A percentile compares a stretch with the other conserved stretches of the same genome.
Evolutionary conservation across 2,888 invertebrate species (phyloP).

Genomic region (Drosophila austrosaltans): DNA sequence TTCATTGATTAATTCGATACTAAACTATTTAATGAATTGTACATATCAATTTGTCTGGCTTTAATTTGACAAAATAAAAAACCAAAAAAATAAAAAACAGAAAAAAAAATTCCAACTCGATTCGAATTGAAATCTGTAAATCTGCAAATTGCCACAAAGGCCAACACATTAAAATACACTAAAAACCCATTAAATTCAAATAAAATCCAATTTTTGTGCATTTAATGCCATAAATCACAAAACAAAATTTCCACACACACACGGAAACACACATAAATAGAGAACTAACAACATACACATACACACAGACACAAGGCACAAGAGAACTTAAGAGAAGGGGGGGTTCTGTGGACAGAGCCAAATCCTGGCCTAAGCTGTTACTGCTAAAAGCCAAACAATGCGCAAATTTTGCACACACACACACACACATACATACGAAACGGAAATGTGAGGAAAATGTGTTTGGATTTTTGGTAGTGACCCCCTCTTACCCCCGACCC

Average conservation of each 20-base stretch:
- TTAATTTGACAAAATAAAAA: not conserved
- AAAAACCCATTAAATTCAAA: slow-evolving; percentile 78
- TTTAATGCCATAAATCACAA: slow-evolving; percentile 77
- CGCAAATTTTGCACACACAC: slow-evolving; percentile 58
- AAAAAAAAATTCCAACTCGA: slow-evolving; percentile 31
- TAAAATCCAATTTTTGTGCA: slow-evolving; percentile 79
- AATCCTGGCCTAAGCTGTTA: slow-evolving; percentile 60
- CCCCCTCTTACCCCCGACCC: not conserved
- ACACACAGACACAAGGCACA: slow-evolving; percentile 14
- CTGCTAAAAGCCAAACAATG: slow-evolving; percentile 74
- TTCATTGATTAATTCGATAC: slow-evolving; percentile 2
- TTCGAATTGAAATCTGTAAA: slow-evolving; percentile 57
- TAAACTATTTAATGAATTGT: slow-evolving; percentile 1
- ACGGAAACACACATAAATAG: slow-evolving; percentile 21
- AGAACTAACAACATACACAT: slow-evolving; percentile 17
- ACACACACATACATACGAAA: slow-evolving; percentile 5
- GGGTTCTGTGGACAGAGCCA: slow-evolving; percentile 10
- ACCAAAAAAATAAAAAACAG: not conserved
- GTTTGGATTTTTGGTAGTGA: slow-evolving; percentile 21
- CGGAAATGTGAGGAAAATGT: slow-evolving; percentile 18
- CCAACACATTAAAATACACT: slow-evolving; percentile 76
- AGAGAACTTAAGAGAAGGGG: slow-evolving; percentile 1
- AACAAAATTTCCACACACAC: slow-evolving; percentile 57
- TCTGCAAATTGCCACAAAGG: slow-evolving; percentile 68
- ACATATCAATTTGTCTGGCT: slow-evolving; percentile 12